Evolutionary conservation across 1,140 invertebrate genomes (phyloP).

Genomic region (Acromyrmex echinatior): DNA sequence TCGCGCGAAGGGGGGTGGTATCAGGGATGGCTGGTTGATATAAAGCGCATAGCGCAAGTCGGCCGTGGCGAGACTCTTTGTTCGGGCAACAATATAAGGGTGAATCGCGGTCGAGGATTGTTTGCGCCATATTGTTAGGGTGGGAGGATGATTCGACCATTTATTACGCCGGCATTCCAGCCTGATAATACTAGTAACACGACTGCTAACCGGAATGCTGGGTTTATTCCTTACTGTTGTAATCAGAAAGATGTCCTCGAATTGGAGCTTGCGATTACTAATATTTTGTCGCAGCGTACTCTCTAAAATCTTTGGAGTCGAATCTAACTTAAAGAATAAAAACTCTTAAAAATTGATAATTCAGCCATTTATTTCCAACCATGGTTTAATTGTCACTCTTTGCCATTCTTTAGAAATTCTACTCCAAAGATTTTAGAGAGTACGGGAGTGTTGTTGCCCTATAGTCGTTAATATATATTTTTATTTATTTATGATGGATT

Average conservation of each 20-base stretch:
- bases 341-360: no score
- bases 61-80: constrained; percentile 82
- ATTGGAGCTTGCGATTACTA: constrained; percentile 14
- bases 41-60: constrained; percentile 82
- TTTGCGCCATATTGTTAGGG: constrained; percentile 67
- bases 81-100: constrained; percentile 85
- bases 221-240: constrained; percentile 69
- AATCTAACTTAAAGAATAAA: no score
- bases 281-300: constrained; percentile 9
- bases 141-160: constrained; percentile 81
- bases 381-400: no score
- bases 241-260: constrained; percentile 44
- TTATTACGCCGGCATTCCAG: constrained; percentile 85
- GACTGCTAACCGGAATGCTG: constrained; percentile 75
- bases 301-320: no score
- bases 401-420: no score
- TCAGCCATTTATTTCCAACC: no score
- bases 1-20: constrained; percentile 51
- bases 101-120: constrained; percentile 79
- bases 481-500: not conserved
- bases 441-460: not conserved
- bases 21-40: constrained; percentile 70
- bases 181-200: constrained; percentile 84
- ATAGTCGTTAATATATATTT: not conserved
- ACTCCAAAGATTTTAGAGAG: no score